Conservation (phyloP, 2,113 vertebrate genomes). For the Panthera tigris region DNA sequence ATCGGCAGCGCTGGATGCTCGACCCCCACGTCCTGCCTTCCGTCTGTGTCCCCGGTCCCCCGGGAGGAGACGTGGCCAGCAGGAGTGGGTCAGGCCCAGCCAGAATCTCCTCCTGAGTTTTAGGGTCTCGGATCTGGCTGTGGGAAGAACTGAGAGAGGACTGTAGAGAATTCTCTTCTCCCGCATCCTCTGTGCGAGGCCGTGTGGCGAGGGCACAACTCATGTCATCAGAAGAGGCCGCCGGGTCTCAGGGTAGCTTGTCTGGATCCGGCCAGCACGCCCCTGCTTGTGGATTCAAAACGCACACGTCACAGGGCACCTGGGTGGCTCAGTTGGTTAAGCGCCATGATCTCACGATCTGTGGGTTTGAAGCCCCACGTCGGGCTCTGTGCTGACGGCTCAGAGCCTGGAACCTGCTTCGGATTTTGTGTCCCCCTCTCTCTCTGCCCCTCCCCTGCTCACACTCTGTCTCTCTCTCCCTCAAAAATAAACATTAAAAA, state of each 20-base stretch:
- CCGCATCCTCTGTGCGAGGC: rapidly evolving
- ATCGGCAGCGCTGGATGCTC: background rate
- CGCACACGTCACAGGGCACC: rapidly evolving
- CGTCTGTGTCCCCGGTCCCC: too few relatives aligned
- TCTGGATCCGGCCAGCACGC: background rate
- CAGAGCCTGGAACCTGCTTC: too few relatives aligned
- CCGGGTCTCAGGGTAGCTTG: rapidly evolving
- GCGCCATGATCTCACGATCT: too few relatives aligned
- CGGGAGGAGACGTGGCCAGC: background rate
- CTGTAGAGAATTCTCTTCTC: background rate
- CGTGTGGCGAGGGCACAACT: background rate
- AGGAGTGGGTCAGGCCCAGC: too few relatives aligned
- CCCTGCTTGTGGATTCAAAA: background rate
- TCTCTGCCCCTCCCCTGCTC: too few relatives aligned
- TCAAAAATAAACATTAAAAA: too few relatives aligned
- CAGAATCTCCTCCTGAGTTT: background rate
- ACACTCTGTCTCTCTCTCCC: too few relatives aligned
- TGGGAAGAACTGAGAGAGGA: background rate
- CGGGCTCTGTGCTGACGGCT: too few relatives aligned
- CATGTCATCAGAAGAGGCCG: rapidly evolving
- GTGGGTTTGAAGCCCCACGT: too few relatives aligned
- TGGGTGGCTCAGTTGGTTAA: too few relatives aligned
- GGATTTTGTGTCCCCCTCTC: too few relatives aligned
- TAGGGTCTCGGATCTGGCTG: rapidly evolving
- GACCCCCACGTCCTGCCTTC: background rate